phyloP scores from a whole-genome alignment of 2,888 invertebrate species.

The Dromius quadrimaculatus region DNA sequence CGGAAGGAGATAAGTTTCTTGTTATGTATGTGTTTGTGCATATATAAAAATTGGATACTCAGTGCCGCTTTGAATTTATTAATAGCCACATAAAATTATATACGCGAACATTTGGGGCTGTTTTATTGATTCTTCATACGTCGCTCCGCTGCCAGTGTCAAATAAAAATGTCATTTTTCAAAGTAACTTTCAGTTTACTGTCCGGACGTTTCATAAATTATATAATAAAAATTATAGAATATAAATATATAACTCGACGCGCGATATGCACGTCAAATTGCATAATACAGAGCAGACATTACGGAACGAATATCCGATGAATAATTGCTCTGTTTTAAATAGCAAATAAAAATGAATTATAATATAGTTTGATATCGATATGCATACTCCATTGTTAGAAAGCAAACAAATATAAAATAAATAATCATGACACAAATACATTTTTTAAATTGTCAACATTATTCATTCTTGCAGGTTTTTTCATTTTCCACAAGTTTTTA shows the following conservation, averaged over 20 bases:
- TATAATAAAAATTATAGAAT: slow-evolving; percentile 40
- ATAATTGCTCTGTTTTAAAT: slow-evolving; percentile 31
- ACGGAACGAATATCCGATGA: slow-evolving; percentile 7
- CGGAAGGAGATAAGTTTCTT: no score
- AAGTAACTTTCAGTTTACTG: slow-evolving; percentile 38
- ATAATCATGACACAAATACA: background rate
- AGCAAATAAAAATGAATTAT: slow-evolving; percentile 36
- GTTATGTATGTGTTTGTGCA: background rate
- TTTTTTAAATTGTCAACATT: background rate
- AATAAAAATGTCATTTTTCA: slow-evolving; percentile 49
- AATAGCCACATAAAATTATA: slow-evolving; percentile 48
- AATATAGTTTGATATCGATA: slow-evolving; percentile 20
- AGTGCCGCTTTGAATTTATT: slow-evolving; percentile 41
- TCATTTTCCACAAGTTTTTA: background rate
- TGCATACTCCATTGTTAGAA: slow-evolving; percentile 14
- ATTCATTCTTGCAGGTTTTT: background rate
- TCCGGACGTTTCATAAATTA: slow-evolving; percentile 39
- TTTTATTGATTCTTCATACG: slow-evolving; percentile 45
- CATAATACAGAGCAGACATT: slow-evolving; percentile 26
- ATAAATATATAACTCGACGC: slow-evolving; percentile 38
- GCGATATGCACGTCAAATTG: slow-evolving; percentile 25
- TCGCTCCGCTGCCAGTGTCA: slow-evolving; percentile 22
- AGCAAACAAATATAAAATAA: slow-evolving; percentile 11
- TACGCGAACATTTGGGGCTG: slow-evolving; percentile 30
- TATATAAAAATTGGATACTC: slow-evolving; percentile 43